Percentiles rank a stretch among this genome's conserved stretches.
Evolutionary conservation across 2,888 invertebrate species (phyloP).

Genomic region (Automeris io): DNA sequence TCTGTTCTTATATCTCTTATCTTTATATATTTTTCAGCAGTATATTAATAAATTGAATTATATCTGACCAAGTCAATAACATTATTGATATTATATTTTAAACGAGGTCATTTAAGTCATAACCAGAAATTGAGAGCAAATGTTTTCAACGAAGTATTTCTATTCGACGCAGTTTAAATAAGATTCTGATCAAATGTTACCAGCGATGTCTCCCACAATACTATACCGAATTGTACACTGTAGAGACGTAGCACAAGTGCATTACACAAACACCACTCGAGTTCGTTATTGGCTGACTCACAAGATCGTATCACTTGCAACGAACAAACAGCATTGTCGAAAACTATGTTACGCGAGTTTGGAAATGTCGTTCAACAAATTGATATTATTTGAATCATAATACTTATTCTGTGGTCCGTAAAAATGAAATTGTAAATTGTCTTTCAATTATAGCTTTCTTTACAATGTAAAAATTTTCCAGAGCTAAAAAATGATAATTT

Average conservation of each 20-base stretch:
- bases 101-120: no score
- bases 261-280: conserved; percentile 38
- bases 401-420: not conserved
- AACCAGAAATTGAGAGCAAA: no score
- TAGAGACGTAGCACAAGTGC: conserved; percentile 23
- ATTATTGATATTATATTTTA: no score
- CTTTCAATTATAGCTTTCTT: no score
- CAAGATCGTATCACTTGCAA: conserved; percentile 28
- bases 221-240: conserved; percentile 12
- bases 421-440: no score
- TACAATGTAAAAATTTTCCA: no score
- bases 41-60: no score
- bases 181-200: conserved; percentile 3
- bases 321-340: conserved; percentile 15
- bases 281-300: conserved; percentile 33
- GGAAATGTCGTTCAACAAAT: conserved; percentile 13
- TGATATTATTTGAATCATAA: not conserved
- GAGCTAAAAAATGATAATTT: no score
- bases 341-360: conserved; percentile 4
- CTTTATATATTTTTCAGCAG: no score
- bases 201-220: conserved; percentile 8
- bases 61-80: no score
- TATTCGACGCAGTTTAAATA: conserved; percentile 5
- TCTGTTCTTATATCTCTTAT: no score
- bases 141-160: not conserved